Conservation (phyloP, 2,888 invertebrate species). For the Piscicola geometra region DNA sequence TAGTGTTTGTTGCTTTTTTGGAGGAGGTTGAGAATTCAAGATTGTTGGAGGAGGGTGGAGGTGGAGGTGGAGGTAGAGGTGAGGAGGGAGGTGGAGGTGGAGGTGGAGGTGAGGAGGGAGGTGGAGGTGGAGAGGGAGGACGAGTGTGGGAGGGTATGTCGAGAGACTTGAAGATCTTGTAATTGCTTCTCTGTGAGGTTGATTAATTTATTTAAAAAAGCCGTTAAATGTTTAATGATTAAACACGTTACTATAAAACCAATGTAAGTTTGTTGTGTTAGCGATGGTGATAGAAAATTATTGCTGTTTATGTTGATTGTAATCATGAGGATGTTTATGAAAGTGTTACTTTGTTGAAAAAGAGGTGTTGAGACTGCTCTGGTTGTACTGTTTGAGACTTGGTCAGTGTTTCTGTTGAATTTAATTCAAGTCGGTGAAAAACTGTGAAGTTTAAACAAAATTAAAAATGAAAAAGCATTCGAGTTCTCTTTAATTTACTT, state of each 20-base stretch:
- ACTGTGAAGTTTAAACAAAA: too few relatives aligned
- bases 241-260: too few relatives aligned
- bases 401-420: background rate
- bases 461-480: background rate
- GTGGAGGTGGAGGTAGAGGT: background rate
- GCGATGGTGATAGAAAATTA: too few relatives aligned
- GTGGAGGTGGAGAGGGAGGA: background rate
- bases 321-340: too few relatives aligned
- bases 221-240: too few relatives aligned
- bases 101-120: background rate
- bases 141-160: background rate
- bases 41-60: too few relatives aligned
- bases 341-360: slow-evolving; percentile 1
- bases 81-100: background rate
- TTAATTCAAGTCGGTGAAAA: background rate
- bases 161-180: background rate
- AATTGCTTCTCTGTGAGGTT: background rate
- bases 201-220: too few relatives aligned
- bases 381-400: background rate
- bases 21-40: too few relatives aligned
- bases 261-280: too few relatives aligned
- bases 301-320: too few relatives aligned
- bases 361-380: slow-evolving; percentile 1
- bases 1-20: too few relatives aligned
- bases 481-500: background rate